These are phyloP conservation scores for Folsomia manolachei DNA, from an alignment of 2,888 invertebrate genomes.

Conservation along the genomic window DNA sequence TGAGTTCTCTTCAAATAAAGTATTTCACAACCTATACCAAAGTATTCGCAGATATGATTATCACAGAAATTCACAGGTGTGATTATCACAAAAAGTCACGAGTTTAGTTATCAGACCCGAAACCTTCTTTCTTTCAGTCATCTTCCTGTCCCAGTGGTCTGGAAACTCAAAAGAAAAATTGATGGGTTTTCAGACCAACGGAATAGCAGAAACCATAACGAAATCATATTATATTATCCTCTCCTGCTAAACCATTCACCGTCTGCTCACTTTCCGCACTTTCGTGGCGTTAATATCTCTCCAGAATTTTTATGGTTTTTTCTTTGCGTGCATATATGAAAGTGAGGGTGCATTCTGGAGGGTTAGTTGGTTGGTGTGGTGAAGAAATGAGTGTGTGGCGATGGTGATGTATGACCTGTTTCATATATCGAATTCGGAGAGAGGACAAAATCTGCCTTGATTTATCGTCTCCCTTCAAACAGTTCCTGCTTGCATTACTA, in stretches of 20 bases:
- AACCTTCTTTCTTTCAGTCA: no score
- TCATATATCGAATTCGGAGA: constrained; percentile 4
- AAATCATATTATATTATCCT: neutral
- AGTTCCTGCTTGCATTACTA: neutral
- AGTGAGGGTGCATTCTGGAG: neutral
- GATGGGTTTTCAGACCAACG: constrained; percentile 10
- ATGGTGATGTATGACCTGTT: constrained; percentile 7
- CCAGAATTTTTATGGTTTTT: neutral
- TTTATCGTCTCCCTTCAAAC: constrained; percentile 15
- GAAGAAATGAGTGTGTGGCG: neutral
- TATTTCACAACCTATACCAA: no score
- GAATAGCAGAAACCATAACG: neutral
- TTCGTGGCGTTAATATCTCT: constrained; percentile 1
- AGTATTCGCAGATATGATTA: no score
- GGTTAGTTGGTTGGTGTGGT: neutral
- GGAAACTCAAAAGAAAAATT: constrained; percentile 11
- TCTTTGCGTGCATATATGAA: neutral
- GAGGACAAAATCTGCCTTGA: constrained; percentile 12
- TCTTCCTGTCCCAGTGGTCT: neutral
- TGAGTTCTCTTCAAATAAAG: no score
- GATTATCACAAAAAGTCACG: no score
- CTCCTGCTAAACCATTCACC: neutral
- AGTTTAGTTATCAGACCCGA: no score
- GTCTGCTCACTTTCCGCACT: constrained; percentile 9
- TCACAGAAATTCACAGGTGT: no score